phyloP scores from a whole-genome alignment of 2,113 vertebrate species.

The Myrmecophaga tridactyla region DNA sequence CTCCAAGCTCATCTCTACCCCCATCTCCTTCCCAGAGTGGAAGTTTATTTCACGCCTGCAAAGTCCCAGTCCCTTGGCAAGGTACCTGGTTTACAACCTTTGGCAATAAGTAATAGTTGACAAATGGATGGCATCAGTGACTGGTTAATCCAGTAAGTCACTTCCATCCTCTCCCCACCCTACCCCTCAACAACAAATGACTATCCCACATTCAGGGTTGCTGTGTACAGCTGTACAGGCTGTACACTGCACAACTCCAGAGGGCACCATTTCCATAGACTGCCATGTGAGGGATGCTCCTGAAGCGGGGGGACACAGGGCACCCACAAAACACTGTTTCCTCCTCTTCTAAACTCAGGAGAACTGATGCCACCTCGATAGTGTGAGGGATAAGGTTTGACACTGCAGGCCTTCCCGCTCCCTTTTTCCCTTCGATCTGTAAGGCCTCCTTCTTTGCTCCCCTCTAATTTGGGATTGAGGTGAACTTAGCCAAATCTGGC shows the following conservation, averaged over 20 bases:
- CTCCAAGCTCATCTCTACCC: neutral
- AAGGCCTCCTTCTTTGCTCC: neutral
- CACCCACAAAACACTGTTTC: neutral
- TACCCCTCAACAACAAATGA: neutral
- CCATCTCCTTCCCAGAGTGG: neutral
- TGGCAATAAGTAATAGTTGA: constrained; percentile 6
- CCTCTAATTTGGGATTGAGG: neutral
- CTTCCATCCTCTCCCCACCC: neutral
- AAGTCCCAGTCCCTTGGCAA: neutral
- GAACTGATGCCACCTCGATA: neutral
- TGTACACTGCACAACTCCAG: neutral
- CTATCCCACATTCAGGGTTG: neutral
- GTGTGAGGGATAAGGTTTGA: neutral
- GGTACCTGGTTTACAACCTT: constrained; percentile 4
- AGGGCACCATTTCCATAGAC: neutral
- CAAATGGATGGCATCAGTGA: constrained; percentile 8
- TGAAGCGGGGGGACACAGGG: neutral
- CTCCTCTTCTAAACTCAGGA: neutral
- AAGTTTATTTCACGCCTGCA: neutral
- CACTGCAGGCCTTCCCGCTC: neutral
- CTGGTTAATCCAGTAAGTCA: constrained; percentile 43
- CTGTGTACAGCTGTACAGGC: neutral
- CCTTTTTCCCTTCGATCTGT: neutral
- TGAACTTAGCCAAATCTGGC: neutral
- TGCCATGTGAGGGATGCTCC: neutral